Percentiles rank a stretch among this genome's conserved stretches.
phyloP scores from a whole-genome alignment of 2,888 invertebrate genomes.

The Belgica antarctica region DNA sequence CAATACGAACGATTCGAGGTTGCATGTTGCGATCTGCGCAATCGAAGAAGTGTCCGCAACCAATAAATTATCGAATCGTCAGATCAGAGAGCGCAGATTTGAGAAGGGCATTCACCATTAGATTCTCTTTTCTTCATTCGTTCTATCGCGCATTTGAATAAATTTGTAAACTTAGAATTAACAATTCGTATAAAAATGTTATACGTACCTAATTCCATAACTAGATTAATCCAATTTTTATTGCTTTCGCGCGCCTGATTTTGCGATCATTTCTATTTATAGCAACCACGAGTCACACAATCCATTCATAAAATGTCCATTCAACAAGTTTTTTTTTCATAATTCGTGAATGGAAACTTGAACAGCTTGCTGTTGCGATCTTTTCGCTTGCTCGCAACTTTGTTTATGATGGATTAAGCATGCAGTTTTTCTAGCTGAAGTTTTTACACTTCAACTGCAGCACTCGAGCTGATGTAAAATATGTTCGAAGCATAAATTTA shows the following conservation, averaged over 20 bases:
- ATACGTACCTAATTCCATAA: conserved; percentile 12
- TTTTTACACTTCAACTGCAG: too few relatives aligned
- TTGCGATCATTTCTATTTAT: conserved; percentile 12
- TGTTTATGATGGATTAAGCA: neutral
- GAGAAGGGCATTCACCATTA: neutral
- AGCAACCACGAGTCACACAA: neutral
- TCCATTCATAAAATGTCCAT: neutral
- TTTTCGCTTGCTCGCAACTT: conserved; percentile 2
- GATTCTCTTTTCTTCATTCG: neutral
- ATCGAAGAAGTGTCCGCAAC: neutral
- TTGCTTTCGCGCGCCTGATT: conserved; percentile 14
- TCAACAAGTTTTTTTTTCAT: neutral
- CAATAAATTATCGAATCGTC: neutral
- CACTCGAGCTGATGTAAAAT: neutral
- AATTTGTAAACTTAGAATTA: neutral
- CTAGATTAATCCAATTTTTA: conserved; percentile 40
- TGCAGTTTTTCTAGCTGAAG: neutral
- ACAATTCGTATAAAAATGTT: neutral
- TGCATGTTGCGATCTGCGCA: conserved; percentile 15
- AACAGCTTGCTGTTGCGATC: neutral
- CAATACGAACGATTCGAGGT: neutral
- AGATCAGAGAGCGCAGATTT: neutral
- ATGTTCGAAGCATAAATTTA: neutral
- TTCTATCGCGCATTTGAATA: neutral
- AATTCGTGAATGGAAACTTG: conserved; percentile 2